Percentiles rank a stretch among this genome's conserved stretches.
phyloP scores from a whole-genome alignment of 2,113 vertebrate genomes.

The Aptenodytes patagonicus region DNA sequence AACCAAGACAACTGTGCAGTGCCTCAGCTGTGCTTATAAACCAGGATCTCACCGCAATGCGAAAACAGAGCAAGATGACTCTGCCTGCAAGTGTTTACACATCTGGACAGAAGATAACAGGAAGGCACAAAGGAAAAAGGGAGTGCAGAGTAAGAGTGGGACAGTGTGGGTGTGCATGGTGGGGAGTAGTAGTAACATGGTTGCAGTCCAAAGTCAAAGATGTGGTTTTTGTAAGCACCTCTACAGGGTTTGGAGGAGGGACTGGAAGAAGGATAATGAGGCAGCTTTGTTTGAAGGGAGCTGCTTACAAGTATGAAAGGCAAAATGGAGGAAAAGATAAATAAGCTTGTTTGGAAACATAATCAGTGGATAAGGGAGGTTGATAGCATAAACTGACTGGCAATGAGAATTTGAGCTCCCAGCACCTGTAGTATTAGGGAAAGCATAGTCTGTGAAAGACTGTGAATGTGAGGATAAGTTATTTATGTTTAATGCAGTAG shows the following conservation, averaged over 20 bases:
- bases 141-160: neutral
- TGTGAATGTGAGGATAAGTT: neutral
- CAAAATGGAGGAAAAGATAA: neutral
- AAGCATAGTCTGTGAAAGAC: neutral
- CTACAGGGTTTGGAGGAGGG: neutral
- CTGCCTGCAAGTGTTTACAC: neutral
- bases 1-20: neutral
- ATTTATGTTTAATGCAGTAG: neutral
- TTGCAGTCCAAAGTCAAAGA: neutral
- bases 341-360: neutral
- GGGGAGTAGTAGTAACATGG: neutral
- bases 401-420: neutral
- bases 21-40: neutral
- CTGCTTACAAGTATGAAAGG: neutral
- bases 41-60: neutral
- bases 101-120: neutral
- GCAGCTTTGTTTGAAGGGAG: neutral
- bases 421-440: neutral
- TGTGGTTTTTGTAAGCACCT: neutral
- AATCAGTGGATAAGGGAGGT: neutral
- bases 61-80: neutral
- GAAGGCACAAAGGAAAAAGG: neutral
- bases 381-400: neutral
- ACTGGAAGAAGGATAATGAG: neutral
- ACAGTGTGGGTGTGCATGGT: neutral